A percentile compares a stretch with the other conserved stretches of the same genome.
phyloP scores from a whole-genome alignment of 2,888 invertebrate species.

The Athetis lepigone region DNA sequence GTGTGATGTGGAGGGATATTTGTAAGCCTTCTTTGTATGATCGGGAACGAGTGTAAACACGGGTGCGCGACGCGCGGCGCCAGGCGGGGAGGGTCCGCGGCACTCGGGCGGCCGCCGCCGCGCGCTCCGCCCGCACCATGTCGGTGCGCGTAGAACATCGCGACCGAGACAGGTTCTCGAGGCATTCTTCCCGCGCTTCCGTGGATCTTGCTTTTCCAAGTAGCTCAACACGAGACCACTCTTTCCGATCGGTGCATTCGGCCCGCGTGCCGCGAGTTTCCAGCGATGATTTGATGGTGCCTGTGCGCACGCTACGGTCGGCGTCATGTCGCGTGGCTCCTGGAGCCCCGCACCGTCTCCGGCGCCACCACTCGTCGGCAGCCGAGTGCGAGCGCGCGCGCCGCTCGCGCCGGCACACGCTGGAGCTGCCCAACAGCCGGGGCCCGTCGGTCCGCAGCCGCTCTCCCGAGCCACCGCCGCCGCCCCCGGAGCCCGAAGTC shows the following conservation, averaged over 20 bases:
- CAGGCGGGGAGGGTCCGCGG: slow-evolving; percentile 76
- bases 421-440: slow-evolving; percentile 85
- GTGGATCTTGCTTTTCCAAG: slow-evolving; percentile 86
- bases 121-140: slow-evolving; percentile 88
- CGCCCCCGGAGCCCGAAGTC: slow-evolving; percentile 81
- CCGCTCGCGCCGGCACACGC: slow-evolving; percentile 84
- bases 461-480: slow-evolving; percentile 83
- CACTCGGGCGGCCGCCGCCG: slow-evolving; percentile 89
- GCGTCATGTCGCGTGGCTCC: slow-evolving; percentile 86
- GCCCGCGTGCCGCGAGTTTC: slow-evolving; percentile 85
- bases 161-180: slow-evolving; percentile 87
- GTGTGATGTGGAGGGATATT: slow-evolving; percentile 82
- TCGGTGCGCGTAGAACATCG: slow-evolving; percentile 88
- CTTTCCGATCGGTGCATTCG: slow-evolving; percentile 87
- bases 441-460: slow-evolving; percentile 87
- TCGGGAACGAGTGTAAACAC: slow-evolving; percentile 86
- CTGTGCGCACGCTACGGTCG: slow-evolving; percentile 87
- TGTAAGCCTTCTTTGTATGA: slow-evolving; percentile 84
- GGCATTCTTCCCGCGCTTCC: slow-evolving; percentile 89
- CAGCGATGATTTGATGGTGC: slow-evolving; percentile 88
- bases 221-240: slow-evolving; percentile 84
- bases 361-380: slow-evolving; percentile 87
- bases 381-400: slow-evolving; percentile 88
- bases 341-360: slow-evolving; percentile 86
- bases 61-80: slow-evolving; percentile 76